These are phyloP conservation scores for Bubo scandiacus DNA, from an alignment of 2,113 vertebrate genomes.

Conservation along the genomic window DNA sequence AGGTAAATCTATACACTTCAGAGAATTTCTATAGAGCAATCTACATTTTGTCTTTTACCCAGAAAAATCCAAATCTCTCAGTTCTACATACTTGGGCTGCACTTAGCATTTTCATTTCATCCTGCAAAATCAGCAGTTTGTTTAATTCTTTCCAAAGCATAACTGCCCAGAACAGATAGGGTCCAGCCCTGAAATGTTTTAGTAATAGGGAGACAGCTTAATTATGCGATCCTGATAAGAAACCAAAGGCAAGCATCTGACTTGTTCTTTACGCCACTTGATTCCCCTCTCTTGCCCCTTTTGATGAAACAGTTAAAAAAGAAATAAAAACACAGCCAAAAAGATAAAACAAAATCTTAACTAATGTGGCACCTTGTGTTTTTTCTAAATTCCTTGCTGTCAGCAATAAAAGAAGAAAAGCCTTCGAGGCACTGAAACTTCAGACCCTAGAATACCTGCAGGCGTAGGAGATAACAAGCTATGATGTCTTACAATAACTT, in stretches of 20 bases:
- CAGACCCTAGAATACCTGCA: constrained; percentile 8
- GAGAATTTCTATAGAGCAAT: background rate
- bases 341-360: background rate
- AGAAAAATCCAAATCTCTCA: background rate
- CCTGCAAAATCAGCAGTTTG: constrained; percentile 13
- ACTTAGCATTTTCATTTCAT: background rate
- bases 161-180: background rate
- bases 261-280: background rate
- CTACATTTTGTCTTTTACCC: background rate
- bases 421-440: background rate
- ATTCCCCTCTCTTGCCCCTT: background rate
- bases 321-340: background rate
- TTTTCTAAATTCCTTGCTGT: constrained; percentile 39
- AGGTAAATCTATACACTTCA: background rate
- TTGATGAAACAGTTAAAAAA: background rate
- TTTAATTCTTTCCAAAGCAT: background rate
- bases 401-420: background rate
- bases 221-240: background rate
- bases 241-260: background rate
- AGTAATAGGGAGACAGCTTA: background rate
- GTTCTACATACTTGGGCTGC: background rate
- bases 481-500: background rate
- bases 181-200: background rate
- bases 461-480: background rate
- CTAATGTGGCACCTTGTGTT: background rate